phyloP scores from a whole-genome alignment of 2,797 vertebrate species.

The Falco rusticolus region DNA sequence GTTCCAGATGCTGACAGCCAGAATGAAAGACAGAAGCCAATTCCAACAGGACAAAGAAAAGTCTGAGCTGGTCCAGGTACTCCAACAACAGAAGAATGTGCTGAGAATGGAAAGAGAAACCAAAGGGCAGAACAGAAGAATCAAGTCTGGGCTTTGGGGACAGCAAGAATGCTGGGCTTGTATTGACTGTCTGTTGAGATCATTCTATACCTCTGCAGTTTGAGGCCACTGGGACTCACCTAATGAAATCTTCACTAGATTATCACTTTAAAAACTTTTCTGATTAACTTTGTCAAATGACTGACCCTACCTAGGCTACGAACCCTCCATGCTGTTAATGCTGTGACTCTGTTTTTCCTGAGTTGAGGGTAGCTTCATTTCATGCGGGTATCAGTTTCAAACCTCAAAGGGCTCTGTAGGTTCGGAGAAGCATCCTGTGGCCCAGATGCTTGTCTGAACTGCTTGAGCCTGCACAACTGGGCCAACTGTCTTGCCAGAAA shows the following conservation, averaged over 20 bases:
- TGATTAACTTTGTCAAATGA: not conserved
- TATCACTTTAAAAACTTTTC: not conserved
- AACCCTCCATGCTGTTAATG: not conserved
- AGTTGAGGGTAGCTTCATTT: constrained; percentile 24
- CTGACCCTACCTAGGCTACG: not conserved
- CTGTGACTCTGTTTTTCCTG: constrained; percentile 54
- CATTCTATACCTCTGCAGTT: not conserved
- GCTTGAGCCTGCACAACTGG: constrained; percentile 7
- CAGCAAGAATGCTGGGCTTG: not conserved
- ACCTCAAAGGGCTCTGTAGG: constrained; percentile 47
- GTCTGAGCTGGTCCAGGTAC: not conserved
- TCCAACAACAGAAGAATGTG: not conserved
- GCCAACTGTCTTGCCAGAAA: constrained; percentile 9
- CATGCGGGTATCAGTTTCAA: constrained; percentile 50
- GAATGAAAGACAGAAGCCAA: not conserved
- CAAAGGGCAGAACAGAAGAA: not conserved
- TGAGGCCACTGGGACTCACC: not conserved
- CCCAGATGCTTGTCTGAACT: constrained; percentile 61
- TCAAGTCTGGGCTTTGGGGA: not conserved
- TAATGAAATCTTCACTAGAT: not conserved
- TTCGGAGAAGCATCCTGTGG: constrained; percentile 41
- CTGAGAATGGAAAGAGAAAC: not conserved
- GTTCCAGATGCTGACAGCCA: not conserved
- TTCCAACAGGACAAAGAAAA: not conserved
- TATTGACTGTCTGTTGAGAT: not conserved